Conservation (phyloP, 2,113 vertebrate species). For the Peromyscus maniculatus region DNA sequence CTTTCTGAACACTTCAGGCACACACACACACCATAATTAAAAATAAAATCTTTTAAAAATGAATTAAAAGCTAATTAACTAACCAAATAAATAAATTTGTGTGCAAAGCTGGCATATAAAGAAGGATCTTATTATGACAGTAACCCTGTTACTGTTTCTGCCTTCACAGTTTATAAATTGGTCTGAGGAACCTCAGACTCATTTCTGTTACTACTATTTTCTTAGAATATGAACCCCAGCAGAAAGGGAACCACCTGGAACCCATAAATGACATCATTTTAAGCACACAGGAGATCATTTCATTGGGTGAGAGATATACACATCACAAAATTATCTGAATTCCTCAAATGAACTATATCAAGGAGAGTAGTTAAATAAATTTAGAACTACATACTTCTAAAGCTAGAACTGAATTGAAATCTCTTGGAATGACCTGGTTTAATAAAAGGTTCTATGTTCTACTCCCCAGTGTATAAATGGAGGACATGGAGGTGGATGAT, state of each 20-base stretch:
- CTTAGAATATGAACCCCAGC: not conserved
- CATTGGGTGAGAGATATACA: not conserved
- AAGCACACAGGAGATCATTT: not conserved
- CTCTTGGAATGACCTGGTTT: not conserved
- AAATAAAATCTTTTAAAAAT: not conserved
- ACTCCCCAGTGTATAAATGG: not conserved
- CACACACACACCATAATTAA: not conserved
- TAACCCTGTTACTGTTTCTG: not conserved
- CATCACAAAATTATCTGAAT: not conserved
- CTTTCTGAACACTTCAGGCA: not conserved
- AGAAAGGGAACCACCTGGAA: not conserved
- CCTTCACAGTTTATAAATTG: not conserved
- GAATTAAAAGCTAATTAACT: not conserved
- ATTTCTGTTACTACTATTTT: not conserved
- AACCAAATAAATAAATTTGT: not conserved
- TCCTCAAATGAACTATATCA: not conserved
- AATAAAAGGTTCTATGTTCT: not conserved
- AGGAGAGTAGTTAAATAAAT: not conserved
- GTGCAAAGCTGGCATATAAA: not conserved
- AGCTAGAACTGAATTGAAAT: not conserved
- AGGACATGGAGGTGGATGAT: not conserved
- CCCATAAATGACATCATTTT: not conserved
- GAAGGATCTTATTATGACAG: not conserved
- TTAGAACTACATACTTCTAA: not conserved
- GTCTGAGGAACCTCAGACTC: not conserved